phyloP scores from a whole-genome alignment of 2,113 vertebrate genomes.

The Trematocara variabile region DNA sequence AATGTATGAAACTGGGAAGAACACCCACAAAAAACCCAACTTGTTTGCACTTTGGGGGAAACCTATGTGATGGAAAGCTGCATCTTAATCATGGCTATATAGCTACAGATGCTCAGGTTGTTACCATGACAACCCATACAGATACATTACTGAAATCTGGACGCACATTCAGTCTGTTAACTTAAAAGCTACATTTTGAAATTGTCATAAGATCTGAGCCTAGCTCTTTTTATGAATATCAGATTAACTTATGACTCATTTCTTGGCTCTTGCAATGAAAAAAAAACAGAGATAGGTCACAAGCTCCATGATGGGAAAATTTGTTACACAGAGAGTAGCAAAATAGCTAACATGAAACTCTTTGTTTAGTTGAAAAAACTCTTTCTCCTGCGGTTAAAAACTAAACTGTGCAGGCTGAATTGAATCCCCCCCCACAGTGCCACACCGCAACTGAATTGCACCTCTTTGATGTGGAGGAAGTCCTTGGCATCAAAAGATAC shows the following conservation, averaged over 20 bases:
- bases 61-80: background rate
- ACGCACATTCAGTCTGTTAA: background rate
- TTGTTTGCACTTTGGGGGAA: background rate
- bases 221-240: background rate
- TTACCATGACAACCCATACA: background rate
- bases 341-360: background rate
- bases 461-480: conserved; percentile 99
- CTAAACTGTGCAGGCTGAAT: background rate
- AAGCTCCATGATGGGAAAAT: background rate
- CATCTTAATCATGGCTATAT: background rate
- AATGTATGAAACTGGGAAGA: background rate
- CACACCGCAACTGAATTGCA: background rate
- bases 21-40: no score
- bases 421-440: background rate
- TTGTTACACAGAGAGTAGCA: background rate
- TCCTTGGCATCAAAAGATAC: conserved; percentile 97
- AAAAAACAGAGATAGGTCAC: background rate
- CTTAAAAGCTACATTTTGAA: background rate
- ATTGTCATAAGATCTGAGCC: background rate
- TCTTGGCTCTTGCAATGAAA: background rate
- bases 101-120: background rate
- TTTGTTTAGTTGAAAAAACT: background rate
- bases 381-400: background rate
- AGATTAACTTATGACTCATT: background rate
- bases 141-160: background rate